A percentile compares a stretch with the other conserved stretches of the same genome.
These are phyloP conservation scores for Mus minutoides DNA, from an alignment of 2,797 vertebrate species.

Conservation along the genomic window DNA sequence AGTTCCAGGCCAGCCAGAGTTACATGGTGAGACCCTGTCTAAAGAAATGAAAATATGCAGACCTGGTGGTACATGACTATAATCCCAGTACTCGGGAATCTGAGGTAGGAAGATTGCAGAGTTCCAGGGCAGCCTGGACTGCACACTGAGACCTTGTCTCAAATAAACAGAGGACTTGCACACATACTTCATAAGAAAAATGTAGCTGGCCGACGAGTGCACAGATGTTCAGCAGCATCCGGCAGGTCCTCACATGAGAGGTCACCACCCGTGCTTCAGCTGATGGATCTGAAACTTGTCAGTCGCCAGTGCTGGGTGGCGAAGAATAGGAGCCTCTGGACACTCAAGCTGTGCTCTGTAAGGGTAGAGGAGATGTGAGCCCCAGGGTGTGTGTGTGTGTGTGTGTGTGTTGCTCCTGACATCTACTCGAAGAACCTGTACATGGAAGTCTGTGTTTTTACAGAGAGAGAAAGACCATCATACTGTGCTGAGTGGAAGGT, in stretches of 20 bases:
- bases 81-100: not conserved
- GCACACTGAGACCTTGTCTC: not conserved
- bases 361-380: not conserved
- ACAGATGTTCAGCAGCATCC: fast-evolving
- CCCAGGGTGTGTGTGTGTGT: too few relatives aligned
- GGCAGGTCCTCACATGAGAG: fast-evolving
- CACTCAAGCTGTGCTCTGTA: fast-evolving
- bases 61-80: not conserved
- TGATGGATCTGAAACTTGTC: fast-evolving
- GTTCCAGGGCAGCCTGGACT: not conserved
- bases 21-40: not conserved
- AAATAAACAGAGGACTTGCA: not conserved
- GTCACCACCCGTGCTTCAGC: fast-evolving
- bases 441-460: not conserved
- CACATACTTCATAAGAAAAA: not conserved
- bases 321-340: not conserved
- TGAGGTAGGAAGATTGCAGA: not conserved
- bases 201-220: fast-evolving
- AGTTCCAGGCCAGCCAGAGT: not conserved
- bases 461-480: not conserved
- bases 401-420: not conserved
- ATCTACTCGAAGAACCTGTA: not conserved
- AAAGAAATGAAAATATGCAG: not conserved
- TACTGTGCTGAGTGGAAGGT: not conserved
- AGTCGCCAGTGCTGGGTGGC: not conserved